Conservation (phyloP, 2,113 vertebrate species). For the Aegithalos caudatus region DNA sequence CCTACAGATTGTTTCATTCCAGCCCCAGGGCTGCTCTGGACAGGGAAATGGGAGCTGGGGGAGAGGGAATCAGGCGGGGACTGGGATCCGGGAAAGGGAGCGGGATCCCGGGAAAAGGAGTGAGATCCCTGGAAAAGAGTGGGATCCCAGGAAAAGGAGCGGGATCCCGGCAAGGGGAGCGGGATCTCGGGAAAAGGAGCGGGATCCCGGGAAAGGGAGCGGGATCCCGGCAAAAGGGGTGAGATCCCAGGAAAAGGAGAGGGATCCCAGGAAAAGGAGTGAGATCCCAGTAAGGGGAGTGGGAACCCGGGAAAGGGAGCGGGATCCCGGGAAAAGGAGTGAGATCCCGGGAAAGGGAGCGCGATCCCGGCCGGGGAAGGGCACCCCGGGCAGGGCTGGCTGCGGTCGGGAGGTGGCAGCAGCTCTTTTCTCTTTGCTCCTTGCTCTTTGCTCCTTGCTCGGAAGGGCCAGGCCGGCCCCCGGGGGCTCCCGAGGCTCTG, state of each 20-base stretch:
- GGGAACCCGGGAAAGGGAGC: no score
- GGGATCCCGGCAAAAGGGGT: rapidly evolving
- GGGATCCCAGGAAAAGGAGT: background rate
- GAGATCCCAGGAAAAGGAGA: no score
- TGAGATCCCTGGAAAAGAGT: rapidly evolving
- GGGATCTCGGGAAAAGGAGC: rapidly evolving
- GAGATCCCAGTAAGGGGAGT: no score
- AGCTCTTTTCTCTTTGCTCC: background rate
- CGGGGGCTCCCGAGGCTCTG: background rate
- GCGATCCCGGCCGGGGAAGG: no score
- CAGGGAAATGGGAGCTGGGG: rapidly evolving
- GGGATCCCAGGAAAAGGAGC: background rate
- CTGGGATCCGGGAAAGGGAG: rapidly evolving
- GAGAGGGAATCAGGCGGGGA: rapidly evolving
- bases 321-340: no score
- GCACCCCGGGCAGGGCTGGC: background rate
- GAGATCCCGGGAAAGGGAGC: no score
- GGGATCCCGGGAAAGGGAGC: rapidly evolving
- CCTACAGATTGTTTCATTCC: rapidly evolving
- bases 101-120: rapidly evolving
- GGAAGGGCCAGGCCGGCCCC: background rate
- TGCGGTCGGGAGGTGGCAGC: conserved; percentile 50
- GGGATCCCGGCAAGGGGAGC: rapidly evolving
- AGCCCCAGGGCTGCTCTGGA: background rate
- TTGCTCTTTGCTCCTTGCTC: background rate